A percentile compares a stretch with the other conserved stretches of the same genome.
Evolutionary conservation across 2,113 vertebrate genomes (phyloP).

Genomic region (Spea bombifrons): DNA sequence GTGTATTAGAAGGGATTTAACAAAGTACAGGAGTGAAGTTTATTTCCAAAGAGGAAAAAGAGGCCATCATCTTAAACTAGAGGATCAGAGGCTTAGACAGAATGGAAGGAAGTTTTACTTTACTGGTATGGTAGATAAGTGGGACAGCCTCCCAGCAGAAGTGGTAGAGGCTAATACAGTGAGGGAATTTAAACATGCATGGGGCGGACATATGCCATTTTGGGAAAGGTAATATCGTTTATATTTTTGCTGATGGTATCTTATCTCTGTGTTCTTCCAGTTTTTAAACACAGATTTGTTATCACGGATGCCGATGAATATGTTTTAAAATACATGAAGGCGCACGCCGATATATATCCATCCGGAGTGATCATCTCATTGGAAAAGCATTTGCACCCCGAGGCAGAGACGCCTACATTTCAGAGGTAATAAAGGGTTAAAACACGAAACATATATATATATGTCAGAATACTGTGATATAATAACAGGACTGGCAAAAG

Average conservation of each 20-base stretch:
- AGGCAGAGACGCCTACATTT: slow-evolving; percentile 20
- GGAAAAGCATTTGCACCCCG: slow-evolving; percentile 54
- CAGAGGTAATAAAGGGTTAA: slow-evolving; percentile 53
- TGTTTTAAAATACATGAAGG: slow-evolving; percentile 82
- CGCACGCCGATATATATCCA: slow-evolving; percentile 68
- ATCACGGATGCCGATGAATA: slow-evolving; percentile 77
- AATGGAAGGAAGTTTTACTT: too few relatives aligned
- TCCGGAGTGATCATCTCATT: slow-evolving; percentile 70
- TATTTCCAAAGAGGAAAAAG: neutral
- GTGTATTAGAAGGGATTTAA: neutral
- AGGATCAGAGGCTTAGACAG: too few relatives aligned
- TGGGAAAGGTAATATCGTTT: too few relatives aligned
- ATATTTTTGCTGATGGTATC: too few relatives aligned
- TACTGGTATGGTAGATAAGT: too few relatives aligned
- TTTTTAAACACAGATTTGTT: slow-evolving; percentile 82
- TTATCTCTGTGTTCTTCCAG: slow-evolving; percentile 58
- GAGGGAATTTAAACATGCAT: too few relatives aligned
- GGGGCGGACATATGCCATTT: too few relatives aligned
- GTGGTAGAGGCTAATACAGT: too few relatives aligned
- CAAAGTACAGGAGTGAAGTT: neutral
- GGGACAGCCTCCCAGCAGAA: too few relatives aligned
- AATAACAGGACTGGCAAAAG: too few relatives aligned
- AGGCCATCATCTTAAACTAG: too few relatives aligned
- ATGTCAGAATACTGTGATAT: too few relatives aligned
- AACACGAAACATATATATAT: neutral